Evolutionary conservation across 1,140 invertebrate genomes (phyloP).

Genomic region (Dendroctonus ponderosae): DNA sequence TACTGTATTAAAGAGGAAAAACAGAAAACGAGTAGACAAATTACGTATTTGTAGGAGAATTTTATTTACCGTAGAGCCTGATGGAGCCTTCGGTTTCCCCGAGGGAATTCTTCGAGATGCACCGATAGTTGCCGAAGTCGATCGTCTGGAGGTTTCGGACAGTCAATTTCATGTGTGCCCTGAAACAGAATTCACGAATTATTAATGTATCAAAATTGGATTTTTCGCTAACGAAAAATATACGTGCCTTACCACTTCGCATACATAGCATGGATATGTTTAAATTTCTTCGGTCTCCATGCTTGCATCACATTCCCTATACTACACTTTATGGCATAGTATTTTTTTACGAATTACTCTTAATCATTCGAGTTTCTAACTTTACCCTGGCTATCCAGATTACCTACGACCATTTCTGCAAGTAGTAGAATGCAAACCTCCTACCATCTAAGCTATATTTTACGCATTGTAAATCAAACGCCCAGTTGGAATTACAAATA

Average conservation of each 20-base stretch:
- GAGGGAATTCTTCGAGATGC: conserved; percentile 90
- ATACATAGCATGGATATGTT: conserved; percentile 3
- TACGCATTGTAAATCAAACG: too few species aligned
- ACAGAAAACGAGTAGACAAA: conserved; percentile 30
- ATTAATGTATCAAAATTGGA: conserved; percentile 52
- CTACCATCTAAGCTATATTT: too few species aligned
- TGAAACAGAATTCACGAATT: conserved; percentile 41
- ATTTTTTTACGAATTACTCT: too few species aligned
- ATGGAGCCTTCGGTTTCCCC: conserved; percentile 91
- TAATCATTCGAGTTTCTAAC: too few species aligned
- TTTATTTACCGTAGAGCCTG: conserved; percentile 81
- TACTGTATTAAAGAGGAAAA: conserved; percentile 22
- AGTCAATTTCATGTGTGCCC: conserved; percentile 81
- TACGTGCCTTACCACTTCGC: conserved; percentile 13
- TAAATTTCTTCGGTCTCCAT: background rate
- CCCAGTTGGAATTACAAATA: too few species aligned
- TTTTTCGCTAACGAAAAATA: conserved; percentile 27
- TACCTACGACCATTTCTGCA: too few species aligned
- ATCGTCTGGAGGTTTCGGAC: conserved; percentile 73
- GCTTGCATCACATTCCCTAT: too few species aligned
- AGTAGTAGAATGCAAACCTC: too few species aligned
- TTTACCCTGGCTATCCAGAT: too few species aligned
- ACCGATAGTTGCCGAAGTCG: conserved; percentile 83
- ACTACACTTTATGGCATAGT: too few species aligned
- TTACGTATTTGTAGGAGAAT: conserved; percentile 37